A percentile compares a stretch with the other conserved stretches of the same genome.
phyloP scores from a whole-genome alignment of 2,797 vertebrate genomes.

The Darevskia mixta region DNA sequence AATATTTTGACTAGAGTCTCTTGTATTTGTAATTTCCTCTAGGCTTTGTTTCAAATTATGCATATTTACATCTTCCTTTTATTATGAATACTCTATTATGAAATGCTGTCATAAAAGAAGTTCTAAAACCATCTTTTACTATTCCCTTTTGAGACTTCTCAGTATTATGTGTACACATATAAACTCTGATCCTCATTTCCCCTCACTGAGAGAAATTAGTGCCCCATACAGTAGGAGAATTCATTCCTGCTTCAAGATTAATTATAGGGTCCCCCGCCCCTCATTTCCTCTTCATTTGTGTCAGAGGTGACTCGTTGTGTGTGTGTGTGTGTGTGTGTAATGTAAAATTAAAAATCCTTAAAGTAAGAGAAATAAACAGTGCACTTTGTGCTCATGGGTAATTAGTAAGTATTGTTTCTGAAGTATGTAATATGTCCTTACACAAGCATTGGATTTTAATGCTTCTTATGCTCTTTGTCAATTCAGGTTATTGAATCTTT shows the following conservation, averaged over 20 bases:
- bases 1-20: neutral
- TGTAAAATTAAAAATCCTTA: constrained; percentile 65
- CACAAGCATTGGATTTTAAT: constrained; percentile 58
- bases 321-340: constrained; percentile 64
- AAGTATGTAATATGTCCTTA: constrained; percentile 54
- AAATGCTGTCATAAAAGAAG: neutral
- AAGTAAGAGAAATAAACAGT: constrained; percentile 69
- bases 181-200: constrained; percentile 34
- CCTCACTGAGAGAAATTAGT: constrained; percentile 35
- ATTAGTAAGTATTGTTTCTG: constrained; percentile 70
- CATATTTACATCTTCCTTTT: neutral
- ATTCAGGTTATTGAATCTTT: constrained; percentile 27
- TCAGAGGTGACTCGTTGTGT: constrained; percentile 53
- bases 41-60: neutral
- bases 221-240: constrained; percentile 32
- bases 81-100: constrained; percentile 25
- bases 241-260: constrained; percentile 54
- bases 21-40: neutral
- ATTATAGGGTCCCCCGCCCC: constrained; percentile 45
- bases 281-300: constrained; percentile 50
- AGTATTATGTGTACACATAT: neutral
- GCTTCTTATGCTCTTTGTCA: constrained; percentile 23
- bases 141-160: constrained; percentile 16
- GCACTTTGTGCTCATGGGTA: constrained; percentile 59
- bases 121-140: neutral